Conservation (phyloP, 2,113 vertebrate species). For the Xenopus borealis region DNA sequence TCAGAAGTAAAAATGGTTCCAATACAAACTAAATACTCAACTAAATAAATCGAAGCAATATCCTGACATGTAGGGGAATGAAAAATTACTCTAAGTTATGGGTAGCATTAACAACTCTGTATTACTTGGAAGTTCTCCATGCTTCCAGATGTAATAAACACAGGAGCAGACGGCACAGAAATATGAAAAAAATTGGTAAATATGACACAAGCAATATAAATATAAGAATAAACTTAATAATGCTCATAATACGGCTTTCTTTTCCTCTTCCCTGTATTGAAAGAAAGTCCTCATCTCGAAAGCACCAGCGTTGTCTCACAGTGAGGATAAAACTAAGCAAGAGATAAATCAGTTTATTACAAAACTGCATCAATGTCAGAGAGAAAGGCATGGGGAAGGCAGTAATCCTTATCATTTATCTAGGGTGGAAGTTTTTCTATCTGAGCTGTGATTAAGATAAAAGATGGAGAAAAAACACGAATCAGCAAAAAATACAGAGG, state of each 20-base stretch:
- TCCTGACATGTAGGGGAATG: conserved; percentile 45
- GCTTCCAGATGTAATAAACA: conserved; percentile 58
- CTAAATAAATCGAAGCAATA: conserved; percentile 44
- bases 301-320: conserved; percentile 48
- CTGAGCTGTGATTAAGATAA: conserved; percentile 11
- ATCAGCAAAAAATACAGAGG: not conserved
- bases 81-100: conserved; percentile 60
- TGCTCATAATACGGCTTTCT: not conserved
- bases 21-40: conserved; percentile 12
- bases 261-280: conserved; percentile 42
- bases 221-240: conserved; percentile 47
- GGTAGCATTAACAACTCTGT: conserved; percentile 63
- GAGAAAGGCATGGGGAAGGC: conserved; percentile 8
- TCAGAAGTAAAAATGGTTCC: fast-evolving
- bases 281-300: conserved; percentile 47
- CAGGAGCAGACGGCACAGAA: conserved; percentile 18
- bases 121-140: conserved; percentile 52
- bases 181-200: conserved; percentile 56
- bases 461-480: not conserved
- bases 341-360: conserved; percentile 40
- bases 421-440: conserved; percentile 5
- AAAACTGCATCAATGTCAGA: conserved; percentile 36
- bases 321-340: conserved; percentile 51
- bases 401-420: conserved; percentile 26
- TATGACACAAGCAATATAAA: conserved; percentile 38